phyloP scores from a whole-genome alignment of 2,113 vertebrate genomes.

The Stigmatopora nigra region DNA sequence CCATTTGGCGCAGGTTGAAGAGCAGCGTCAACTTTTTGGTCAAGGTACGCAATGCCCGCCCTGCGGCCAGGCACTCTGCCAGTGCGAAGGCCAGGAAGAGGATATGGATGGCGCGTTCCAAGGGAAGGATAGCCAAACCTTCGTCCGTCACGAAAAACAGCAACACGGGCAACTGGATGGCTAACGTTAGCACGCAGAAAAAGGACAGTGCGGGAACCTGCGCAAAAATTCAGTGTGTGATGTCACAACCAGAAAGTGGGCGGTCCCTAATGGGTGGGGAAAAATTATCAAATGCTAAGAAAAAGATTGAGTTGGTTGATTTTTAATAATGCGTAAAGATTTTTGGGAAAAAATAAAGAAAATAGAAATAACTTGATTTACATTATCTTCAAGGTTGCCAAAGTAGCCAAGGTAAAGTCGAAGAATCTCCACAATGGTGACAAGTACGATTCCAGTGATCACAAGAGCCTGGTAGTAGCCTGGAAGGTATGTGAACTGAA shows the following conservation, averaged over 20 bases:
- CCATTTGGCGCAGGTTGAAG: slow-evolving; percentile 9
- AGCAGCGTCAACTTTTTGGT: slow-evolving; percentile 6
- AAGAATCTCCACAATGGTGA: neutral
- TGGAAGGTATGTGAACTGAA: slow-evolving; percentile 4
- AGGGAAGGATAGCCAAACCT: neutral
- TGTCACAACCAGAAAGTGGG: no score
- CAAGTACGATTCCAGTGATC: slow-evolving; percentile 1
- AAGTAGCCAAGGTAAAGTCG: slow-evolving; percentile 11
- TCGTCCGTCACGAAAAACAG: slow-evolving; percentile 9
- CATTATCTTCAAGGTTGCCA: slow-evolving; percentile 3
- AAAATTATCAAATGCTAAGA: neutral
- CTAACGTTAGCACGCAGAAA: slow-evolving; percentile 5
- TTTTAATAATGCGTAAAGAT: no score
- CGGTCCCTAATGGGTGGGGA: no score
- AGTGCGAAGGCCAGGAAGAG: neutral
- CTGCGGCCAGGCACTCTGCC: slow-evolving; percentile 4
- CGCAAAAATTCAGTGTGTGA: neutral
- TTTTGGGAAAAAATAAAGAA: no score
- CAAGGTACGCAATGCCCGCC: neutral
- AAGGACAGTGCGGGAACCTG: neutral
- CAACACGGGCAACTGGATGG: slow-evolving; percentile 3
- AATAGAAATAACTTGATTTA: no score
- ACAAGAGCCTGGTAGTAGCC: slow-evolving; percentile 10
- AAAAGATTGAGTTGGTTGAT: neutral
- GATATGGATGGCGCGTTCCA: slow-evolving; percentile 6